Evolutionary conservation across 2,797 vertebrate species (phyloP), one percentile per base, ranked within the genome.

Genomic region (Geotrypetes seraphini): DNA sequence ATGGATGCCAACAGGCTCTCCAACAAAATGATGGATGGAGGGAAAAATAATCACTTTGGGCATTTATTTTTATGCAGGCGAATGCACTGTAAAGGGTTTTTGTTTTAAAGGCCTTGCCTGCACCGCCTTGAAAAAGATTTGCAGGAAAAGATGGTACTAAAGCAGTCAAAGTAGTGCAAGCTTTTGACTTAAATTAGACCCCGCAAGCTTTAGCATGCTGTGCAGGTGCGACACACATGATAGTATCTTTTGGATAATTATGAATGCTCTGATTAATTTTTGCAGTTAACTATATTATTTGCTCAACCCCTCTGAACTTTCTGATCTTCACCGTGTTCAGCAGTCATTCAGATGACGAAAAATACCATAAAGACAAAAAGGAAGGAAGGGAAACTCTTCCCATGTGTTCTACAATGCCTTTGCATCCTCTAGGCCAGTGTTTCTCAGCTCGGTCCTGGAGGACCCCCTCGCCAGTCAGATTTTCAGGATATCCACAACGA

Each of bases 151-250:
- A 18, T 8, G 2, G 27, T 41, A 11, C 28, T 53, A 3, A 27
- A 24, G 50, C 27, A 2, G 3, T 2, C 8, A 14, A 6, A 5
- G 20, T 24, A 43, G 22, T 33, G 18, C 19, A 29, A 10, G 5
- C 43, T 46, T 54, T 39, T 54, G 39, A 36, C 63, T 48, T 42
- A 8, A 44, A 34, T 46, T 54, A 36, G 50, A 48, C 20, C 5
- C 10, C 25, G 2, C 51, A 50, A 52, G 27, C 10, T 10, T 35
- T 38, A 25, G 5, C 39, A 1, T 46, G 13, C 12, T 15, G 16
- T 41, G 39, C 8, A 46, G 16, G 16, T 43, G 33, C 38, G 42
- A 36, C n/a, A n/a, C n/a, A n/a, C 26, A 14, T 25, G 33, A 38
- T 57, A 36, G 24, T 24, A 45, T 7, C 47, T 29, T 34, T 54